Percentiles rank a stretch among this genome's conserved stretches.
These are phyloP conservation scores for Chloroclysta siterata DNA, from an alignment of 2,888 invertebrate genomes.

Conservation along the genomic window DNA sequence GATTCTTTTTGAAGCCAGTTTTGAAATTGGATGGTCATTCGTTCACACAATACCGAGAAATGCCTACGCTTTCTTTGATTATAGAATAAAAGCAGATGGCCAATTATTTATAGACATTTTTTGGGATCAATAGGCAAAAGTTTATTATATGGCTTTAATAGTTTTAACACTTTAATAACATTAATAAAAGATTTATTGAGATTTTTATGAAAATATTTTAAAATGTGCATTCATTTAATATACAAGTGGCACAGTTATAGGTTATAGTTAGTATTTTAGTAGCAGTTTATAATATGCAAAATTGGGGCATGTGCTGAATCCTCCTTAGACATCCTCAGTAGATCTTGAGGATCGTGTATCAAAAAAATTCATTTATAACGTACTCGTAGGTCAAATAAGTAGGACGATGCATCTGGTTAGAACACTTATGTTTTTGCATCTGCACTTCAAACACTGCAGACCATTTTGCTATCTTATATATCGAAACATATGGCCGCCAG, in stretches of 20 bases:
- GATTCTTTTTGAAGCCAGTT: constrained; percentile 28
- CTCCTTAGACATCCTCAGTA: too few relatives aligned
- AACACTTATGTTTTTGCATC: constrained; percentile 5
- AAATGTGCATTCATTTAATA: neutral
- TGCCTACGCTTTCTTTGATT: neutral
- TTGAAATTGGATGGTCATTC: constrained; percentile 15
- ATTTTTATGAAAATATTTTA: neutral
- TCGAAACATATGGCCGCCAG: neutral
- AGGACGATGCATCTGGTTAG: neutral
- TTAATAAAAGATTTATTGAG: neutral
- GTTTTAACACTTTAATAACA: neutral
- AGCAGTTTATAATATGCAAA: too few relatives aligned
- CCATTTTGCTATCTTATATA: neutral
- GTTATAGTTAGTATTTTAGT: too few relatives aligned
- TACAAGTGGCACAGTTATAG: too few relatives aligned
- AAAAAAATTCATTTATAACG: neutral
- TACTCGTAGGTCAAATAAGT: neutral
- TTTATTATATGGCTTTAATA: too few relatives aligned
- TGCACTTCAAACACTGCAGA: neutral
- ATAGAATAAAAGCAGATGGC: neutral
- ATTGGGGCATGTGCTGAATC: too few relatives aligned
- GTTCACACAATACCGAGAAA: neutral
- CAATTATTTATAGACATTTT: neutral
- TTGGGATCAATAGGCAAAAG: neutral
- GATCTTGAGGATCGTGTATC: neutral